Conservation (phyloP, 2,113 vertebrate species). For the Hyaena hyaena region DNA sequence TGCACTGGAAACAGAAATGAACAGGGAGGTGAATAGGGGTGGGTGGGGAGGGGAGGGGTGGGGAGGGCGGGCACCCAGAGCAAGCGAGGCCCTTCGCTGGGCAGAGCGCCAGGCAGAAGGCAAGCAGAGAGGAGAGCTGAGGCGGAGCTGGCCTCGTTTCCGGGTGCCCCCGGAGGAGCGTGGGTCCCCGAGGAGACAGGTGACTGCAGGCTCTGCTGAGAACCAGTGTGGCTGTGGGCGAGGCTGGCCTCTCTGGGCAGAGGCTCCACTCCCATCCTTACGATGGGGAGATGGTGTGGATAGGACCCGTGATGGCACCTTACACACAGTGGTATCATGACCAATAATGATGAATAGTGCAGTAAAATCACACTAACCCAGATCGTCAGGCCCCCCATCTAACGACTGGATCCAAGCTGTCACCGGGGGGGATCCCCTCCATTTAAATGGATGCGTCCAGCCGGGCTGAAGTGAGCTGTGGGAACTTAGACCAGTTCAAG, state of each 20-base stretch:
- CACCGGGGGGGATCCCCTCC: neutral
- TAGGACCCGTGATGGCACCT: neutral
- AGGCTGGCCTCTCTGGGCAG: slow-evolving; percentile 11
- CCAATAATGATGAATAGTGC: neutral
- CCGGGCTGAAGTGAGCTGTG: neutral
- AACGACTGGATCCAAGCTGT: no score
- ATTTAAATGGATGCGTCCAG: neutral
- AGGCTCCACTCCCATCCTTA: neutral
- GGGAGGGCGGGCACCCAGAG: slow-evolving; percentile 45
- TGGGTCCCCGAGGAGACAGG: neutral
- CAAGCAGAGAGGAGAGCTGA: slow-evolving; percentile 50
- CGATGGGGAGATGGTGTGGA: neutral
- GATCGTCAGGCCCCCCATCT: neutral
- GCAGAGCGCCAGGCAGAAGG: slow-evolving; percentile 51
- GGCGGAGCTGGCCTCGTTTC: neutral
- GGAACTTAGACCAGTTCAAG: accelerated
- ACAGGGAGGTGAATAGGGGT: slow-evolving; percentile 81
- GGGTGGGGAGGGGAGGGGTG: accelerated
- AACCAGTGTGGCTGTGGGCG: neutral
- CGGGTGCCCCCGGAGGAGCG: accelerated
- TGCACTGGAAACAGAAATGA: slow-evolving; percentile 92
- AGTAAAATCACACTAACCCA: slow-evolving; percentile 41
- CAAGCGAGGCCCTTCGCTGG: slow-evolving; percentile 57
- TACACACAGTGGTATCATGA: accelerated
- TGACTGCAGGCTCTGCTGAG: neutral